Base-by-base conservation (phyloP, 2,797 vertebrate species). In the Pantherophis alleghaniensis region DNA sequence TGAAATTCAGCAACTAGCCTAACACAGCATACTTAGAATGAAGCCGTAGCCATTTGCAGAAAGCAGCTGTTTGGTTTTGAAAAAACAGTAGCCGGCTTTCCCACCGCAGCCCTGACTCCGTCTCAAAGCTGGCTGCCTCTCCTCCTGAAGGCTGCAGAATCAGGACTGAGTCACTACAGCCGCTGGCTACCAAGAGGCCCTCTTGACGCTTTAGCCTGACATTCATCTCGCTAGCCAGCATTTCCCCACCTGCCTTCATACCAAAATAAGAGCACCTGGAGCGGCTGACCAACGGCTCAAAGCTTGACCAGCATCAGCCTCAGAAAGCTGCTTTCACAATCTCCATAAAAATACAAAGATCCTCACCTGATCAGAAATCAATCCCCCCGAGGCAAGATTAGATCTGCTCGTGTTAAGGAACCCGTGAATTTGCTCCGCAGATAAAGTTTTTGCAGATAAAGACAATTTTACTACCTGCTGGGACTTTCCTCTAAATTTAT, bases 151-250 rank as follows among this genome's bases (percentile, higher is more conserved):
- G 94, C 91, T 93, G 94, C 91, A 37, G 88, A 88, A 56, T 87
- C 90, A 69, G 95, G 96, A 97, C 95, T 93, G 95, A 97, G 96
- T 95, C 93, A 96, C 96, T 94, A 95, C 94, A 94, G 94, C 94
- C 55, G 90, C 94, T 92, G 59, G 92, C 1, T 51, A 95, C 96
- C 94, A 96, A 96, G 94, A 95, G 95, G 96, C 93, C 94, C 93
- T 89, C 90, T 94, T 94, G 96, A 96, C 95, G 95, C 95, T 95
- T 95, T 95, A 93, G 96, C 95, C 95, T 95, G 91, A 94, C 95
- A 96, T 93, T 94, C 91, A 97, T 95, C 96, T 95, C 5, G 56
- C 90, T 91, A 3, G 6, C 86, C 51, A 1, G 86, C 83, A 86
- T 51, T 42, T 24, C 56, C 20, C 63, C 88, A 5, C 6, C 42